Base-by-base conservation (phyloP, 1,140 invertebrate species). In the Listronotus oregonensis region DNA sequence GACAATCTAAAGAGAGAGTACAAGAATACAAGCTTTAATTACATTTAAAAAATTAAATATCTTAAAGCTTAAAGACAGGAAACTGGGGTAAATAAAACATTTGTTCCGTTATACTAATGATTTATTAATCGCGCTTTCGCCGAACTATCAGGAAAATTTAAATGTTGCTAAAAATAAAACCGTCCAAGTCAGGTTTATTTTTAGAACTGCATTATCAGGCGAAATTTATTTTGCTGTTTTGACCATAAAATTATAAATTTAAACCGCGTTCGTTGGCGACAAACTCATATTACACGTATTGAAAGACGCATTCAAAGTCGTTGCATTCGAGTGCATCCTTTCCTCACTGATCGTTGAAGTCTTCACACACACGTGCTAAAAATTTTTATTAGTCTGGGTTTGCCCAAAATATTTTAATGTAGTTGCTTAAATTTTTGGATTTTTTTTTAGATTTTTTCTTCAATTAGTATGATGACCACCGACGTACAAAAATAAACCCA, bases 71-170 rank as follows among this genome's bases (percentile, higher is more conserved):
- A 49, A 5, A 49, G 7, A 21, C 10, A 49, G 7, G 17, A 15
- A 49, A 21, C 46, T 15, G 5, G 6, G n/a, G 10, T 15, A 14
- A 17, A 49, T 17, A 14, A n/a, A n/a, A n/a, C 10, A 49, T 49
- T 49, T n/a, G 46, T 49, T 49, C 46, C 46, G 46, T 49, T 49
- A 49, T 17, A 49, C 8, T 49, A 27, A 27, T 27, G 46, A 49
- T 49, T 51, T 51, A 51, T 27, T 55, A 21, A 40, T 39, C 6
- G 51, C 51, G 51, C 51, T 55, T 55, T 55, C 51, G 51, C 51
- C 51, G 12, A 55, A 55, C 34, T 40, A 31, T 37, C 51, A 37
- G 17, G 34, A 37, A 55, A 31, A 18, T 32, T 51, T 27, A 32
- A 51, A 51, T n/a, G 49, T 32, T 32, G 15, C 51, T 55, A 55